Percentiles rank a stretch among this genome's conserved stretches.
Evolutionary conservation across 2,797 vertebrate genomes (phyloP).

Genomic region (Malacoraja senta): DNA sequence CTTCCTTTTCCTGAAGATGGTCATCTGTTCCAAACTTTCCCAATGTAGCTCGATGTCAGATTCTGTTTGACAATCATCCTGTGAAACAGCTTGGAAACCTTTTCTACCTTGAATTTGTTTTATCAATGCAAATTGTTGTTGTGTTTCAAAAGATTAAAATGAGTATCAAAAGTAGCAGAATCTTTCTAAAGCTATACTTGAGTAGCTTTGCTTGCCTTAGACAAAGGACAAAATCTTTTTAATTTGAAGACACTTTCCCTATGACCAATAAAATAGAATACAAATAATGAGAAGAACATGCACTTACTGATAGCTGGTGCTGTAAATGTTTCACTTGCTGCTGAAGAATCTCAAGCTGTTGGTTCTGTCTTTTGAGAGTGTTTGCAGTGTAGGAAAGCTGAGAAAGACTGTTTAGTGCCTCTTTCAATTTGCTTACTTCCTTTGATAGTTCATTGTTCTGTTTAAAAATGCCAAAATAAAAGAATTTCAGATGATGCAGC

Average conservation of each 20-base stretch:
- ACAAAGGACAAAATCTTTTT: not conserved
- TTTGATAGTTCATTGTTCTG: slow-evolving; percentile 88
- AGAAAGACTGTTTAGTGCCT: slow-evolving; percentile 92
- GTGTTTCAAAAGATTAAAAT: not conserved
- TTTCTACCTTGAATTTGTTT: not conserved
- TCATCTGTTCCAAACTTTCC: no score
- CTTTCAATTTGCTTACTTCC: slow-evolving; percentile 87
- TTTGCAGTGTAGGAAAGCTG: slow-evolving; percentile 83
- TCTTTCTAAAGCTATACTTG: not conserved
- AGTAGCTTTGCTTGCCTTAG: not conserved
- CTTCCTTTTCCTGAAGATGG: no score
- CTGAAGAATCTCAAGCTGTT: slow-evolving; percentile 81
- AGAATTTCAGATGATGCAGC: not conserved
- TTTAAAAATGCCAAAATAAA: no score
- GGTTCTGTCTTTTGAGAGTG: slow-evolving; percentile 76
- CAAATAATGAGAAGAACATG: not conserved
- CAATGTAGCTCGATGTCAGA: not conserved
- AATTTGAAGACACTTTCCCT: not conserved
- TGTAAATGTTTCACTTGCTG: slow-evolving; percentile 92
- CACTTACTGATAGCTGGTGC: slow-evolving; percentile 81
- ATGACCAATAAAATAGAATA: not conserved
- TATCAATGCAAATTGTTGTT: not conserved
- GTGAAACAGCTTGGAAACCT: not conserved
- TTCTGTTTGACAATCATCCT: not conserved
- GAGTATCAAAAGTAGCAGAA: not conserved